Base-by-base conservation (phyloP, 2,113 vertebrate species). In the Delphinapterus leucas region DNA sequence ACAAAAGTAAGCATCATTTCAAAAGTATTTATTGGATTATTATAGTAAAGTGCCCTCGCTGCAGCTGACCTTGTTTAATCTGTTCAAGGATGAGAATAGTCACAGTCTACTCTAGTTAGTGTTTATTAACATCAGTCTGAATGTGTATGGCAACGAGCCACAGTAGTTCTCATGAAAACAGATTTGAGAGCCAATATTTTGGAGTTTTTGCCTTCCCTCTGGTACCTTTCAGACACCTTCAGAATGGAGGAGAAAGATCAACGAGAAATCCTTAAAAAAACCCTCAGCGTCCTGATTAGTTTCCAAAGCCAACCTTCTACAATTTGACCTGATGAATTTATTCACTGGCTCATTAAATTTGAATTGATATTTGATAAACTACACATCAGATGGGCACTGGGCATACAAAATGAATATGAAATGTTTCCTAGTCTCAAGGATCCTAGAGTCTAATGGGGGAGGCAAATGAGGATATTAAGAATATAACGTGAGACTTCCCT, bases 1-100 rank as follows among this genome's bases (percentile, higher is more conserved):
- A 97, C 79, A 88, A 89, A 98, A 98, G 90, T 87, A 92, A 96
- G 86, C 60, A 94, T 97, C 80, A 97, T 96, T 97, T 94, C 92
- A 93, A 97, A 98, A 97, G 85, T 96, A 98, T 98, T 98, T 97
- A 98, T 90, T 98, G 95, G 58, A 96, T 96, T 97, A 97, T 98
- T 98, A 97, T 97, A 97, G 47, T 90, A 97, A 98, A 96, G 85
- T 98, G 89, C 88, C 93, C 93, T 95, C 58, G 82, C 60, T 94
- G 84, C 71, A 86, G 84, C 88, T 97, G 92, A 90, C 58, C 38
- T 88, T 86, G 10, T 68, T 95, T 93, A 38, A 49, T 71, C 86
- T 87, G 61, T 44, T 80, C 55, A 53, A 92, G 44, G 73, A 92
- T 86, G 79, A 93, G 79, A 65, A 73, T 0, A 53, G 83, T 58